Evolutionary conservation across 2,113 vertebrate genomes (phyloP).

Genomic region (Engraulis encrasicolus): DNA sequence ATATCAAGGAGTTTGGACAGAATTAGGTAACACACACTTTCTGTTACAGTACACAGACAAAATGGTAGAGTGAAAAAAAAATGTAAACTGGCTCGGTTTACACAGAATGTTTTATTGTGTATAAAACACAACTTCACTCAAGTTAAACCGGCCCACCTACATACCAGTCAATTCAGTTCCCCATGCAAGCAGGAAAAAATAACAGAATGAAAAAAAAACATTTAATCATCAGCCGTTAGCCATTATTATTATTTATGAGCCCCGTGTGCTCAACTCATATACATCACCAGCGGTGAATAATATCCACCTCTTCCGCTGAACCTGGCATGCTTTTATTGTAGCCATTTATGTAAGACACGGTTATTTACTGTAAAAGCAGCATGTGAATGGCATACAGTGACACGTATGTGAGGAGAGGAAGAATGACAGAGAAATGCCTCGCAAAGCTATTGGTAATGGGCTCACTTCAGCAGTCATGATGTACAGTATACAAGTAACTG

Average conservation of each 20-base stretch:
- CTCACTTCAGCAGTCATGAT: background rate
- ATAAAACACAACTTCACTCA: background rate
- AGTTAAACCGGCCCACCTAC: background rate
- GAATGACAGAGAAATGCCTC: background rate
- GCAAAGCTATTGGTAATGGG: background rate
- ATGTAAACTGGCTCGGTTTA: background rate
- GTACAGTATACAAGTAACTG: background rate
- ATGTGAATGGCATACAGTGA: background rate
- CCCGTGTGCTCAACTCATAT: background rate
- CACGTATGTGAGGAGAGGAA: background rate
- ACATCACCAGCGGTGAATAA: background rate
- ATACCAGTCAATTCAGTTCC: background rate
- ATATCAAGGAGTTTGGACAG: background rate
- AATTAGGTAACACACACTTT: no score
- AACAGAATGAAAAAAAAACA: background rate
- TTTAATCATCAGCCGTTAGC: background rate
- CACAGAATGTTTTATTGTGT: background rate
- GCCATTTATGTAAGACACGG: background rate
- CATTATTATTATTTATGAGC: background rate
- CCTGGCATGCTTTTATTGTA: background rate
- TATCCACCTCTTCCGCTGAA: background rate
- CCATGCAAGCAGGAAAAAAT: background rate
- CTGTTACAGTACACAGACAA: background rate
- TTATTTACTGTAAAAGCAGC: background rate
- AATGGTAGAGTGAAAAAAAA: background rate